Base-by-base conservation (phyloP, 2,888 invertebrate species). In the Ceraclea dissimilis region DNA sequence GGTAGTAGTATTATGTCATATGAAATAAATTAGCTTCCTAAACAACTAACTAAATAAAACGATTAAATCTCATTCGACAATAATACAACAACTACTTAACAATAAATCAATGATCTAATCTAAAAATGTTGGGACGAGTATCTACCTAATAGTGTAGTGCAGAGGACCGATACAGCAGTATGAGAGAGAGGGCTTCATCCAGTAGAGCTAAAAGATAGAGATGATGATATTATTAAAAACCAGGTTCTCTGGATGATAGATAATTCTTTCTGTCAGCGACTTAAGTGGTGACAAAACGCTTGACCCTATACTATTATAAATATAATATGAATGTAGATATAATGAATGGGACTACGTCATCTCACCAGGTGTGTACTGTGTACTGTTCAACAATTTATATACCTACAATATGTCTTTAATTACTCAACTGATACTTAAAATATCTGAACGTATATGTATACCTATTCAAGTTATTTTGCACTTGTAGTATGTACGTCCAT, bases 221-320 rank as follows among this genome's bases (percentile, higher is more conserved):
- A 56, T 44, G n/a, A n/a, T n/a, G n/a, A n/a, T n/a, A n/a, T n/a
- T n/a, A 51, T 20, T 18, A 46, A 50, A 47, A 43, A 54, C 51
- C 48, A 51, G 48, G 39, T 49, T 39, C 49, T 51, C 49, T 31
- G 47, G 53, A 56, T n/a, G 53, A 59, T 47, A 59, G 52, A 59
- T 59, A 57, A 57, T 49, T 57, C 49, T 56, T 51, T 17, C 59
- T 51, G 59, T 56, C 54, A 53, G 21, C 56, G 47, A 21, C 39
- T 51, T 43, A 54, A 54, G 49, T 54, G 54, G 49, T 26, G 53
- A 59, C 56, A 59, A 59, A 59, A 59, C 53, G 56, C 56, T 52
- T 55, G 20, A 46, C 46, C 46, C 20, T 46, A 46, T 5, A n/a
- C n/a, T n/a, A n/a, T n/a, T n/a, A n/a, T n/a, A n/a, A n/a, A n/a